A percentile compares a stretch with the other conserved stretches of the same genome.
These are phyloP conservation scores for Folsomia manolachei DNA, from an alignment of 2,888 invertebrate species.

Conservation along the genomic window DNA sequence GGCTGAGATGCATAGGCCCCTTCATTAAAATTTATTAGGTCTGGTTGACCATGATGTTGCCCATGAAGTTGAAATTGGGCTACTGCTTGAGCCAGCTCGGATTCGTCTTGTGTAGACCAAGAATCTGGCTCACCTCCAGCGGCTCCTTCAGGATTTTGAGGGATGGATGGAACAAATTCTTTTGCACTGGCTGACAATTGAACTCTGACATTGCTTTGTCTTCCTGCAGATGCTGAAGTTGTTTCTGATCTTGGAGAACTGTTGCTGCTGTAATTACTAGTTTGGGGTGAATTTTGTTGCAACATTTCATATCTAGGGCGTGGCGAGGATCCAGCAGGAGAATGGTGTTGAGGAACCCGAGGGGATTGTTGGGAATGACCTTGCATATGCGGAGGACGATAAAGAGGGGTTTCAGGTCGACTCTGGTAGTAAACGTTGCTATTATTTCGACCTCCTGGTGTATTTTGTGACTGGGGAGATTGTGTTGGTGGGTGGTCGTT, in stretches of 20 bases:
- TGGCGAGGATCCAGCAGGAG: too few species aligned
- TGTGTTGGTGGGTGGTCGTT: too few species aligned
- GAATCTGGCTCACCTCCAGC: slow-evolving; percentile 12
- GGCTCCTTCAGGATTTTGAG: slow-evolving; percentile 2
- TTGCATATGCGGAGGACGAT: too few species aligned
- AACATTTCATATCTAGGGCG: too few species aligned
- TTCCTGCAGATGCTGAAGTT: not conserved
- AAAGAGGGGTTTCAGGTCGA: too few species aligned
- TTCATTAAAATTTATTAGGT: not conserved
- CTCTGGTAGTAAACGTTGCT: too few species aligned
- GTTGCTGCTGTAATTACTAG: not conserved
- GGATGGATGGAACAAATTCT: slow-evolving; percentile 38
- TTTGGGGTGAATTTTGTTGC: not conserved
- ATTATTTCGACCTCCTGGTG: too few species aligned
- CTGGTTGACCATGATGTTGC: slow-evolving; percentile 24
- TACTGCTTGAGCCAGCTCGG: slow-evolving; percentile 31
- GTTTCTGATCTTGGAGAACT: not conserved
- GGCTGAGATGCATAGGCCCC: not conserved
- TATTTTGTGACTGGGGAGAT: too few species aligned
- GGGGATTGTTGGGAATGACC: too few species aligned
- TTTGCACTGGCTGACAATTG: slow-evolving; percentile 37
- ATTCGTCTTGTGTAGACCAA: slow-evolving; percentile 16
- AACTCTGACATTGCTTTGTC: not conserved
- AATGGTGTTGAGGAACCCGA: too few species aligned
- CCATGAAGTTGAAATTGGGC: slow-evolving; percentile 35